Percentiles rank a stretch among this genome's conserved stretches.
phyloP scores from a whole-genome alignment of 2,888 invertebrate species.

The Caenorhabditis uteleia region DNA sequence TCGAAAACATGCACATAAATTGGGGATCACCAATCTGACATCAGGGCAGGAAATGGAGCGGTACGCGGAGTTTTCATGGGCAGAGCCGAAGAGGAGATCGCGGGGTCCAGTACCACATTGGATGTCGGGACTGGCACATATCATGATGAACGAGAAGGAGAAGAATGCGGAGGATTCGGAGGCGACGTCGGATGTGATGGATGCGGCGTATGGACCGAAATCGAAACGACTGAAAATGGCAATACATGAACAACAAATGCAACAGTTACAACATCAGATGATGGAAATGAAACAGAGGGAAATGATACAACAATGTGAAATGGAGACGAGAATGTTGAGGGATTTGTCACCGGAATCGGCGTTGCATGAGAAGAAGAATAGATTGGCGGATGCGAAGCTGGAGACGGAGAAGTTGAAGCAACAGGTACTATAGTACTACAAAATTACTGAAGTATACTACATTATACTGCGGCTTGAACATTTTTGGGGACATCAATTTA shows the following conservation, averaged over 20 bases:
- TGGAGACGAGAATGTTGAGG: neutral
- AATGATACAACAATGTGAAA: conserved; percentile 10
- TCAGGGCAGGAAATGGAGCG: conserved; percentile 17
- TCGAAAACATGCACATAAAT: conserved; percentile 34
- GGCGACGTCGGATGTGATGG: conserved; percentile 32
- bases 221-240: conserved; percentile 19
- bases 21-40: conserved; percentile 18
- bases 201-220: conserved; percentile 33
- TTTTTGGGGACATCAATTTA: too few relatives aligned
- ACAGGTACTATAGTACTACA: conserved; percentile 25
- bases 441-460: neutral
- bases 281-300: conserved; percentile 19
- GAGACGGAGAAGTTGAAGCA: conserved; percentile 24
- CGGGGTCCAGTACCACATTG: conserved; percentile 35
- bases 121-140: conserved; percentile 36
- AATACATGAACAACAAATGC: conserved; percentile 21
- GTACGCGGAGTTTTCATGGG: conserved; percentile 32
- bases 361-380: conserved; percentile 23
- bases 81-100: conserved; percentile 30
- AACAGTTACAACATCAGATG: conserved; percentile 25
- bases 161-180: conserved; percentile 19
- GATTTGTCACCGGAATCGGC: conserved; percentile 8
- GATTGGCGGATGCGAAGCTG: conserved; percentile 26
- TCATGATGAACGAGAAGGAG: conserved; percentile 39
- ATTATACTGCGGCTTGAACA: too few relatives aligned